Percentiles rank a stretch among this genome's conserved stretches.
phyloP scores from a whole-genome alignment of 2,797 vertebrate genomes.

The Pipistrellus kuhlii region DNA sequence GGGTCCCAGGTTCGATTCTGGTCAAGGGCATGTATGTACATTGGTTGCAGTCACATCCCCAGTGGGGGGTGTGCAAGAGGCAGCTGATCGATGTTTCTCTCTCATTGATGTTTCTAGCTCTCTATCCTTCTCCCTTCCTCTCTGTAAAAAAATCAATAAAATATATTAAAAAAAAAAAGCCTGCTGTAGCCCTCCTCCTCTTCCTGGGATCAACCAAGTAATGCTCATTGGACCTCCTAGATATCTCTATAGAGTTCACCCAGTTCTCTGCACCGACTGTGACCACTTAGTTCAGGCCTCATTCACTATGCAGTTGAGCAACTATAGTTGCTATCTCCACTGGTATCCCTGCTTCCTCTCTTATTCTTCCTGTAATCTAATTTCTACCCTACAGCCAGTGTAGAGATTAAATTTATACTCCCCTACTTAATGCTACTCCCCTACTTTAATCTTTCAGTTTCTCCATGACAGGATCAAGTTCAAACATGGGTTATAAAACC shows the following conservation, averaged over 20 bases:
- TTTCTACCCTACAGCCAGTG: neutral
- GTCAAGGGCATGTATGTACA: no score
- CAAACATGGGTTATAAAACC: neutral
- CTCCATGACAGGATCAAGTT: neutral
- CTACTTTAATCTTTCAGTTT: conserved; percentile 44
- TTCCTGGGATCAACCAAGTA: conserved; percentile 28
- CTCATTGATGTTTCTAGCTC: no score
- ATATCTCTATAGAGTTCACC: neutral
- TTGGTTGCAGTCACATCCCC: no score
- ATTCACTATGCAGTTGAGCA: conserved; percentile 12
- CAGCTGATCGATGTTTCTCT: no score
- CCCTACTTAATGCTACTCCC: neutral
- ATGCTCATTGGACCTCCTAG: neutral
- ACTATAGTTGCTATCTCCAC: neutral
- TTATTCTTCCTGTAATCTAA: conserved; percentile 47
- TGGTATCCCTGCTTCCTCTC: neutral
- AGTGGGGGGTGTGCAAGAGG: no score
- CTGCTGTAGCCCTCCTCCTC: neutral
- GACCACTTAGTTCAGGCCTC: conserved; percentile 7
- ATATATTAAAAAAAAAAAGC: neutral
- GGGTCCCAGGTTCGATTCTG: no score
- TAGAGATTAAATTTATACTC: conserved; percentile 46
- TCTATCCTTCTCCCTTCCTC: no score
- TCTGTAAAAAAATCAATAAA: no score
- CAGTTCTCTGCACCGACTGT: neutral